A percentile compares a stretch with the other conserved stretches of the same genome.
Evolutionary conservation across 2,797 vertebrate species (phyloP).

Genomic region (Salmo trutta): DNA sequence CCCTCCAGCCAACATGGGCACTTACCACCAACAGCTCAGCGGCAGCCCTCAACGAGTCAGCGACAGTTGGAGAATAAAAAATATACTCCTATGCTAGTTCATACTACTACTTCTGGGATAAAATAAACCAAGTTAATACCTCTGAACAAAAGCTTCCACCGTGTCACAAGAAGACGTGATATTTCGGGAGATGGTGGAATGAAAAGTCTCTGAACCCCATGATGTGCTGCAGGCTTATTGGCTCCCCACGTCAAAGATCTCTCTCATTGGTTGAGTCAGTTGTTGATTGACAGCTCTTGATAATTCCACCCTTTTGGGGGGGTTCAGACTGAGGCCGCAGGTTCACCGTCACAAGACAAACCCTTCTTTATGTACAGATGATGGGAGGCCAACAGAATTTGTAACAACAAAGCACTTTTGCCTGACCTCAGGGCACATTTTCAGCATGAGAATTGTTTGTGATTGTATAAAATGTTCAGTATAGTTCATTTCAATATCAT

Average conservation of each 20-base stretch:
- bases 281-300: background rate
- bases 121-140: background rate
- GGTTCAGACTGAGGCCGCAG: background rate
- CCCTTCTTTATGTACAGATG: conserved; percentile 37
- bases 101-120: background rate
- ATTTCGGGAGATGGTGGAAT: background rate
- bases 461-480: conserved; percentile 58
- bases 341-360: background rate
- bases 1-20: conserved; percentile 39
- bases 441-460: conserved; percentile 38
- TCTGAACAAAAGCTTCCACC: background rate
- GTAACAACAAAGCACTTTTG: conserved; percentile 66
- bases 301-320: background rate
- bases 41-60: conserved; percentile 16
- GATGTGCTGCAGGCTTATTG: background rate
- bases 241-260: background rate
- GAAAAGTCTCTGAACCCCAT: background rate
- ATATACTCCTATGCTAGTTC: background rate
- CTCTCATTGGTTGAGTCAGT: conserved; percentile 1
- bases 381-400: conserved; percentile 34
- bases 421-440: conserved; percentile 39
- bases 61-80: background rate
- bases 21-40: conserved; percentile 29
- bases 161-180: background rate
- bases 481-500: conserved; percentile 45